Evolutionary conservation across 2,113 vertebrate species (phyloP).

Genomic region (Cervus canadensis): DNA sequence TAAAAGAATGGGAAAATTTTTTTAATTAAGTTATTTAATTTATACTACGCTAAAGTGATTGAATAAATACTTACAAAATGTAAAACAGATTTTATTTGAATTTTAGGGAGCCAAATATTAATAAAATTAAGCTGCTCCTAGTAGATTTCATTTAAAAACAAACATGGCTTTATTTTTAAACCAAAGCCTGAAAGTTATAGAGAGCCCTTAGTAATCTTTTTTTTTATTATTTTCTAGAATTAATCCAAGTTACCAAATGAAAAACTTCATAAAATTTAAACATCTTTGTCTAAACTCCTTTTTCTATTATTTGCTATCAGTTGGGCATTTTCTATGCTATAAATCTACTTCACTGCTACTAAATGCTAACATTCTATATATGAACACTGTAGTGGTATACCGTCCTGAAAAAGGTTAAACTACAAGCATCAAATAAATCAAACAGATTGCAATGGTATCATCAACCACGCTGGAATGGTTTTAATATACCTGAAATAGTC

Average conservation of each 20-base stretch:
- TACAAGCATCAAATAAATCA: slow-evolving; percentile 41
- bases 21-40: neutral
- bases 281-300: neutral
- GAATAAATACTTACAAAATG: neutral
- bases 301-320: neutral
- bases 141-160: neutral
- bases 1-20: neutral
- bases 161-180: neutral
- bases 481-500: slow-evolving; percentile 31
- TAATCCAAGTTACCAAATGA: neutral
- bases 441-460: slow-evolving; percentile 9
- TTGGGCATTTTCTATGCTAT: neutral
- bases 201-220: neutral
- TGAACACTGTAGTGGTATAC: neutral
- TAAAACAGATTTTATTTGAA: neutral
- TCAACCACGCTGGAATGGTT: slow-evolving; percentile 36
- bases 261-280: neutral
- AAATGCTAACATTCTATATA: slow-evolving; percentile 38
- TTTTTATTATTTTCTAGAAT: slow-evolving; percentile 24
- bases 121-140: neutral
- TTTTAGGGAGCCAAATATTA: neutral
- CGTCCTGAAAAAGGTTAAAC: slow-evolving; percentile 13
- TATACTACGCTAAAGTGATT: neutral
- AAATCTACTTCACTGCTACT: slow-evolving; percentile 1
- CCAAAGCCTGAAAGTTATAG: neutral